These are phyloP conservation scores for Drosophila macrospina DNA, from an alignment of 2,888 invertebrate genomes.

Conservation along the genomic window DNA sequence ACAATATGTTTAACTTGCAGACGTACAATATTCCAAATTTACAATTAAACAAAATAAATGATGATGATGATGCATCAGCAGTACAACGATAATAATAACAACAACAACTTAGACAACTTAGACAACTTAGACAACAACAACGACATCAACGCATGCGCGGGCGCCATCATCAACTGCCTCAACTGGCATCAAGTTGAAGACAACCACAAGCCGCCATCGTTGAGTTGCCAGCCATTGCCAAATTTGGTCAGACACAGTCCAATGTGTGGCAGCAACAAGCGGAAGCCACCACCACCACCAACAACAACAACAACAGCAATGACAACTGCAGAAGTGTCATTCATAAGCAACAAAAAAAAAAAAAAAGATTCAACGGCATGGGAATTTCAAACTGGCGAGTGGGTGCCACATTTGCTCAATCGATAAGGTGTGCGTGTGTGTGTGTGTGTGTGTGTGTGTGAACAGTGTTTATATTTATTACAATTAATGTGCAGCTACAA, in stretches of 20 bases:
- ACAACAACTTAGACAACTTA: too few relatives aligned
- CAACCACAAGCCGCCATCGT: conserved; percentile 46
- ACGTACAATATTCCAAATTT: conserved; percentile 54
- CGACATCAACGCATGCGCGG: conserved; percentile 72
- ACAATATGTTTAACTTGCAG: conserved; percentile 59
- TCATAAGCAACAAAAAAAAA: conserved; percentile 45
- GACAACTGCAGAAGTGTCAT: conserved; percentile 59
- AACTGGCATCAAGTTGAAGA: conserved; percentile 44
- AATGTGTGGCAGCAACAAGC: conserved; percentile 60
- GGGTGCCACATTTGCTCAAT: conserved; percentile 56
- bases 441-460: conserved; percentile 15
- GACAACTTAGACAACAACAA: conserved; percentile 31
- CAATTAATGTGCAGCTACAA: neutral
- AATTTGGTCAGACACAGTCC: conserved; percentile 70
- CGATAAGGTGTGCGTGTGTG: conserved; percentile 51
- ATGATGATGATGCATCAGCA: conserved; percentile 64
- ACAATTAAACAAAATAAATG: conserved; percentile 75
- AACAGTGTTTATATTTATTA: conserved; percentile 26
- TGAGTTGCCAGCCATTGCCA: conserved; percentile 60
- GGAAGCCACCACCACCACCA: conserved; percentile 56
- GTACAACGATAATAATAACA: conserved; percentile 30
- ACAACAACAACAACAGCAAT: conserved; percentile 39
- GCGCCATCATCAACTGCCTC: conserved; percentile 76
- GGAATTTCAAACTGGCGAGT: conserved; percentile 70
- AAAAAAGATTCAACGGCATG: conserved; percentile 69